A percentile compares a stretch with the other conserved stretches of the same genome.
Evolutionary conservation across 2,888 invertebrate species (phyloP).

Genomic region (Eurytoma californica): DNA sequence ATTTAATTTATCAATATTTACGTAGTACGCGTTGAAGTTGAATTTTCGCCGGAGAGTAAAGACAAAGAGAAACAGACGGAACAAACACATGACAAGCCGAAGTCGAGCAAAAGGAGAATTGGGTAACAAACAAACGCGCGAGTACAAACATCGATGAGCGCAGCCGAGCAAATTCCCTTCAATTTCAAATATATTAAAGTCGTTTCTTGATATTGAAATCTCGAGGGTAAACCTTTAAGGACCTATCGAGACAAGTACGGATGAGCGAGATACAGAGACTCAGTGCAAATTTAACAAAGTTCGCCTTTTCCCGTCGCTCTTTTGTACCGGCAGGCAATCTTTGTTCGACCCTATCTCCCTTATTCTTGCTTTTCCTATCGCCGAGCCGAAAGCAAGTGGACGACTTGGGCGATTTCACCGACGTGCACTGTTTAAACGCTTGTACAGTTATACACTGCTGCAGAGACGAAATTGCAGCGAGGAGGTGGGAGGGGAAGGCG

Average conservation of each 20-base stretch:
- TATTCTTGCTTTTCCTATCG: not conserved
- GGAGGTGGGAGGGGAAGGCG: not conserved
- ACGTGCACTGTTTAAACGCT: not conserved
- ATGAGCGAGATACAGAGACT: not conserved
- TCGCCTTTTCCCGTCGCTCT: not conserved
- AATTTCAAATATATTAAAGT: conserved; percentile 27
- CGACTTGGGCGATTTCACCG: not conserved
- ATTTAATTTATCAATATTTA: too few relatives aligned
- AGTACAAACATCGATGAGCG: not conserved
- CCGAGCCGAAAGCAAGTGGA: not conserved
- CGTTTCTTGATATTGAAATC: conserved; percentile 30
- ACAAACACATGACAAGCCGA: too few relatives aligned
- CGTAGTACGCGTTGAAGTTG: too few relatives aligned
- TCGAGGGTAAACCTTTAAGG: conserved; percentile 9
- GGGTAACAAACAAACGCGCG: not conserved
- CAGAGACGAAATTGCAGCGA: not conserved
- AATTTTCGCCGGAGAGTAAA: too few relatives aligned
- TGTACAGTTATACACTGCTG: not conserved
- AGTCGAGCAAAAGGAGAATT: not conserved
- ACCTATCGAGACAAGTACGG: conserved; percentile 17
- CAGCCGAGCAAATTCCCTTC: not conserved
- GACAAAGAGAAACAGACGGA: too few relatives aligned
- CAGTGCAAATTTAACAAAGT: conserved; percentile 34
- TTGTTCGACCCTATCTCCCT: not conserved
- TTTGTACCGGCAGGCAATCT: not conserved